Evolutionary conservation across 2,797 vertebrate species (phyloP), one percentile per base, ranked within the genome.

Genomic region (Anas bernieri): DNA sequence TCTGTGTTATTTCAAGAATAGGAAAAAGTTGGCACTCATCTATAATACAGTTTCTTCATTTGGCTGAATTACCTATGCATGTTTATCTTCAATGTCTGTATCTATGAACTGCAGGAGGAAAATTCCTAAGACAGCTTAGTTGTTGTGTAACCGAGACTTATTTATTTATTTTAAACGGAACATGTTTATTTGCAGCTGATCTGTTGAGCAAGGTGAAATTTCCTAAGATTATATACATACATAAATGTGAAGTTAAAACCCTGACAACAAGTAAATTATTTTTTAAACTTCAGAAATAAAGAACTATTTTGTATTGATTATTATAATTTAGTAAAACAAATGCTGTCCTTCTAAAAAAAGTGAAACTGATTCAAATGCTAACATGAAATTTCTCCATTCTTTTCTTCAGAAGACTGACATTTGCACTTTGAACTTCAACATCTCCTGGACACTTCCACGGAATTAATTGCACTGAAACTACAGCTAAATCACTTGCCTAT

Each of bases 101-200:
- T 35, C 66, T 88, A 41, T 7, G 26, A 93, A 86, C 14, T 14
- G 26, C 20, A 79, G 58, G 78, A 94, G 55, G 63, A 90, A 88
- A 82, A 82, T 45, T 79, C 67, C 68, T 45, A 70, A 85, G 92
- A 62, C 70, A 85, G 79, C 67, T 95, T 87, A 75, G 62, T 28
- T 50, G 39, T 82, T 96, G 63, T 55, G 17, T 68, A 91, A 80
- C 45, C 14, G 25, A 56, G 68, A 43, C 7, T 58, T 68, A 26
- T 22, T 25, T 10, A n/a, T 54, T 76, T 76, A 83, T 73, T 48
- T 2, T 8, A 17, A 81, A 7, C 16, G 6, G 55, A 72, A 54
- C 7, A 13, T 33, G 30, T 72, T 83, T 67, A 8, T 23, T 75
- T 69, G 66, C n/a, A 86, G 92, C 12, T 37, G 6, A 50, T 87